Conservation (phyloP, 2,797 vertebrate species). For the Sarcoramphus papa region DNA sequence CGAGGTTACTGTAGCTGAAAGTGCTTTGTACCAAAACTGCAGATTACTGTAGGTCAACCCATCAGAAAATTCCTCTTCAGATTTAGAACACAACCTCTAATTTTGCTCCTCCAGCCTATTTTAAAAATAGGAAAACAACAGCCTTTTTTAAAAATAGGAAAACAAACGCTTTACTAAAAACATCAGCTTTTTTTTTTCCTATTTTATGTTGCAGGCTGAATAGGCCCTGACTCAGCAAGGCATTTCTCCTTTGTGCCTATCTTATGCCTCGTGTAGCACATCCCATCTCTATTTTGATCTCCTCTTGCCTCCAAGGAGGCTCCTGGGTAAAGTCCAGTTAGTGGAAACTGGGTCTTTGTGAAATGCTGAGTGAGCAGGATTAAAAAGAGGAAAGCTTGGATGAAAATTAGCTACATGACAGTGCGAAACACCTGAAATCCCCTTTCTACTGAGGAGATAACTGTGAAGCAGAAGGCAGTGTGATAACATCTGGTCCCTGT, state of each 20-base stretch:
- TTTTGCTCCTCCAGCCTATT: constrained; percentile 6
- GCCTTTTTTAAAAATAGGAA: constrained; percentile 23
- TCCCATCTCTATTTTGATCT: background rate
- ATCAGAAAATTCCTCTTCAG: constrained; percentile 12
- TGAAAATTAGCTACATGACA: background rate
- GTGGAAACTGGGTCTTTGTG: background rate
- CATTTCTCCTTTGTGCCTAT: background rate
- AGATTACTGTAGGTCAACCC: background rate
- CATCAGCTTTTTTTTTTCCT: background rate
- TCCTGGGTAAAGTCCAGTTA: background rate
- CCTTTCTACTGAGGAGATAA: background rate
- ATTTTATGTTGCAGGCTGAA: background rate
- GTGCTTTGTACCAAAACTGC: background rate
- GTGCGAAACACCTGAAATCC: background rate
- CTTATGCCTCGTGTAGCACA: background rate
- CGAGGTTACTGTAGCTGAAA: background rate
- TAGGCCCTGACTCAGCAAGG: constrained; percentile 12
- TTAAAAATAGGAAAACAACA: constrained; percentile 22
- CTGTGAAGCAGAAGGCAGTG: background rate
- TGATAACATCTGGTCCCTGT: background rate
- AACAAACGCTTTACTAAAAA: background rate
- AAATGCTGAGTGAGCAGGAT: background rate
- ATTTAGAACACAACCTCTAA: constrained; percentile 55
- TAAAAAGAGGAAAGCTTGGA: background rate
- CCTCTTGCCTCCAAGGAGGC: background rate